phyloP scores from a whole-genome alignment of 2,797 vertebrate species.

The Neosalanx taihuensis region DNA sequence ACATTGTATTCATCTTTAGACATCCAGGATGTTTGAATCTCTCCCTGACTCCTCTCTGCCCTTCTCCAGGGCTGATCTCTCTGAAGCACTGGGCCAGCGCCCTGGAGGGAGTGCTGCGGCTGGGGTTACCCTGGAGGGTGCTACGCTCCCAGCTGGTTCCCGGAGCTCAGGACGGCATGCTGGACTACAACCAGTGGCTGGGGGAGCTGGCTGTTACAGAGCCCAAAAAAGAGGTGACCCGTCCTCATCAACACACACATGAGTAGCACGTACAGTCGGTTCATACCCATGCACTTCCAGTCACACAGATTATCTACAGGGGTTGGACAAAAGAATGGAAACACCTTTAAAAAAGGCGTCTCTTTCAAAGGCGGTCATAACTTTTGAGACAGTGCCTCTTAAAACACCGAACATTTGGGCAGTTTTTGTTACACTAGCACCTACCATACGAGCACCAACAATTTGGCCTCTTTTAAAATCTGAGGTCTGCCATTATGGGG shows the following conservation, averaged over 20 bases:
- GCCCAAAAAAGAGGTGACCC: constrained; percentile 72
- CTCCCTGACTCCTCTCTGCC: background rate
- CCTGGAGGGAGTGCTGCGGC: constrained; percentile 77
- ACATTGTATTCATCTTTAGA: background rate
- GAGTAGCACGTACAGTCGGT: background rate
- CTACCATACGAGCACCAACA: too few relatives aligned
- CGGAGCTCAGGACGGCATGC: constrained; percentile 48
- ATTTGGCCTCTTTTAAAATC: too few relatives aligned
- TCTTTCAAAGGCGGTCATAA: too few relatives aligned
- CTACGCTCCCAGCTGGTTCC: constrained; percentile 82
- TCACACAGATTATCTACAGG: background rate
- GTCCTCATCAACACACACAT: background rate
- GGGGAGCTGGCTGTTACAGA: constrained; percentile 78
- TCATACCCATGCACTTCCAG: background rate
- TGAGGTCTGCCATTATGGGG: too few relatives aligned
- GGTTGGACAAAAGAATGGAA: too few relatives aligned
- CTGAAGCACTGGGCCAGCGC: constrained; percentile 83
- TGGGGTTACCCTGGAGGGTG: constrained; percentile 89
- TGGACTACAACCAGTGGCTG: constrained; percentile 87
- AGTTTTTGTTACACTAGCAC: too few relatives aligned
- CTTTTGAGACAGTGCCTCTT: too few relatives aligned
- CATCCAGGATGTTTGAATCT: background rate
- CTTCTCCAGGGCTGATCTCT: constrained; percentile 74
- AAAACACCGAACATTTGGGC: too few relatives aligned
- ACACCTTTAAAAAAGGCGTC: too few relatives aligned